Base-by-base conservation (phyloP, 2,888 invertebrate species). In the Drosophila fulvimacula region DNA sequence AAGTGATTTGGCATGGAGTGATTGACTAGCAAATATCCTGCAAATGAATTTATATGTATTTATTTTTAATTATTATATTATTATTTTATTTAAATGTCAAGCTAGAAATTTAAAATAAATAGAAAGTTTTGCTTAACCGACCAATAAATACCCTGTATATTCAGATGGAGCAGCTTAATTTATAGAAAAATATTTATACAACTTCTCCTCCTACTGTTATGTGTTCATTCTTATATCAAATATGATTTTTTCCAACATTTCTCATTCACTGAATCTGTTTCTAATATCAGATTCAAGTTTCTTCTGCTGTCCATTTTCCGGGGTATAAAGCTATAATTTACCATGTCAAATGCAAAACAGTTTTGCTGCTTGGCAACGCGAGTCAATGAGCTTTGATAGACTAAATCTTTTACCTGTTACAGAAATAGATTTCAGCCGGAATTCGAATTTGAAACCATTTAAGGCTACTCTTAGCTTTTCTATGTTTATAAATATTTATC, bases 301-400 rank as follows among this genome's bases (percentile, higher is more conserved):
- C 7, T 1, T 0, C 9, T 24, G 1, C 2, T 46, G 24, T 2
- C 1, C 3, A 21, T 15, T 30, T 55, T 55, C 19, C 19, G 42
- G 55, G 41, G 55, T 55, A 55, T 30, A 9, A 30, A 10, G 9
- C 30, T 30, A 1, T 30, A 44, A 51, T 15, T 15, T 66, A 53
- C 58, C 60, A 57, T 69, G 70, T 15, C 21, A 13, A 10, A 21
- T 36, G 15, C 21, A 51, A 57, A 63, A 67, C 46, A 67, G 53
- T 60, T 67, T 24, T 2, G 44, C 24, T 46, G 52, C 61, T 48
- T 30, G 17, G 30, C 19, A 41, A 41, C 11, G 19, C 51, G 17
- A 9, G 34, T 15, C 61, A 48, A 52, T 52, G 51, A 7, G 6
- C 24, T 17, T 52, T 58, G 48, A 62, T 69, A 17, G 15, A 69